Evolutionary conservation across 2,113 vertebrate species (phyloP), one percentile per base, ranked within the genome.

Genomic region (Ivindomyrus marchei): DNA sequence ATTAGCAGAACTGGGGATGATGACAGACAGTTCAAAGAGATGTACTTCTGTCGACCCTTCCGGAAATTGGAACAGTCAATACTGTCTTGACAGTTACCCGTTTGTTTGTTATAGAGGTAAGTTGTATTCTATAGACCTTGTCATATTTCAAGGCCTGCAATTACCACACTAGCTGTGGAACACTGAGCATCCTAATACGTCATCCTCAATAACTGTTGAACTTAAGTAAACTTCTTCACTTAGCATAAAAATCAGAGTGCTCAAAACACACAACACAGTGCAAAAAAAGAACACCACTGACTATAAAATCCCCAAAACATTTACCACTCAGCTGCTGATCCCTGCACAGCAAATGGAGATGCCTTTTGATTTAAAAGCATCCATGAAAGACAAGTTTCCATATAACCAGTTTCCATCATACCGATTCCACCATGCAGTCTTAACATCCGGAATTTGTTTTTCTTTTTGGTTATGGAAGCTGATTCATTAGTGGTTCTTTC

Each of bases 101-200:
- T 80, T 80, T 80, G 74, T 80, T 85, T 90, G 89, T 58, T 90
- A 52, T 27, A 19, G 46, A 10, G 90, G 90, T 90, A 50, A 90
- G 66, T 80, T 84, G 49, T 10, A 52, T 89, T 47, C 24, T 19
- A 39, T 27, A 80, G 74, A 80, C 74, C 36, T 80, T 39, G 36
- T 77, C 27, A 42, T 80, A 39, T 80, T 17, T 36, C 3, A 42
- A 15, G 13, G 15, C 36, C 31, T 2, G 2, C 74, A 19, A 42
- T 80, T 36, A 80, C 74, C 10, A 7, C 36, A 5, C 36, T 80
- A 42, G 2, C 74, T 80, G 36, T 42, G 13, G 74, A 42, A 39
- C 36, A 77, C 4, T 77, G 4, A 19, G 17, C 31, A 77, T 42
- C 4, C 31, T 39, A 19, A 19, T 17, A 19, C 4, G 0, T 17